Evolutionary conservation across 2,797 vertebrate species (phyloP).

Genomic region (Nannoperca obscura): DNA sequence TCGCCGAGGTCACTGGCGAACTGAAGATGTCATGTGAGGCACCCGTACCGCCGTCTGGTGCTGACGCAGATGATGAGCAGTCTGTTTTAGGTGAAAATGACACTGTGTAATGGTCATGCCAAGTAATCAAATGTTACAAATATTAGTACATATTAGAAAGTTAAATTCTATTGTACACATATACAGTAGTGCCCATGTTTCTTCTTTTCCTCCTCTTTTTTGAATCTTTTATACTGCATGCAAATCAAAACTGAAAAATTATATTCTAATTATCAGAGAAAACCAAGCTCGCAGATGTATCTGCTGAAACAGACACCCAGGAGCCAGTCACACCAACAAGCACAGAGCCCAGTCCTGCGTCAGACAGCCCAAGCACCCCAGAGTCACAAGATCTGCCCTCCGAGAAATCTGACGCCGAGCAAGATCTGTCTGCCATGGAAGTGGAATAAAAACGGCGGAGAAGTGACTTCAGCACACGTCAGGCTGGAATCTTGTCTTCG

Average conservation of each 20-base stretch:
- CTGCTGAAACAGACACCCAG: conserved; percentile 55
- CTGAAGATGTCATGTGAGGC: conserved; percentile 75
- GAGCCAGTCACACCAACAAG: conserved; percentile 54
- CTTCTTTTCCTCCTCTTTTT: neutral
- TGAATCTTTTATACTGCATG: neutral
- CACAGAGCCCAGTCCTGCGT: conserved; percentile 56
- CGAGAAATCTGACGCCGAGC: conserved; percentile 84
- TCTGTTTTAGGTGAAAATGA: conserved; percentile 56
- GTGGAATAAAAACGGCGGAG: conserved; percentile 86
- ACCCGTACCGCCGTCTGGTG: conserved; percentile 56
- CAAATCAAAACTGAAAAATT: conserved; percentile 18
- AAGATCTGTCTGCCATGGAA: conserved; percentile 89
- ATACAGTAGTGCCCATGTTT: neutral
- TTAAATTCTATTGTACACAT: neutral
- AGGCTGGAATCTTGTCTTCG: conserved; percentile 41
- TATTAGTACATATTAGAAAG: neutral
- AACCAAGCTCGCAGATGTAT: conserved; percentile 51
- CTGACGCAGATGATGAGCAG: conserved; percentile 69
- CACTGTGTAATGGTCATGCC: neutral
- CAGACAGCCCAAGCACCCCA: conserved; percentile 64
- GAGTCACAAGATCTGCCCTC: conserved; percentile 69
- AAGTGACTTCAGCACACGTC: conserved; percentile 35
- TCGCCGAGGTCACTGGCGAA: conserved; percentile 89
- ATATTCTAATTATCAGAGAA: conserved; percentile 61
- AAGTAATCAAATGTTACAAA: neutral